Percentiles rank a stretch among this genome's conserved stretches.
Evolutionary conservation across 35 echinoderm and acorn worm species (phyloP).

Genomic region (Anneissia japonica): DNA sequence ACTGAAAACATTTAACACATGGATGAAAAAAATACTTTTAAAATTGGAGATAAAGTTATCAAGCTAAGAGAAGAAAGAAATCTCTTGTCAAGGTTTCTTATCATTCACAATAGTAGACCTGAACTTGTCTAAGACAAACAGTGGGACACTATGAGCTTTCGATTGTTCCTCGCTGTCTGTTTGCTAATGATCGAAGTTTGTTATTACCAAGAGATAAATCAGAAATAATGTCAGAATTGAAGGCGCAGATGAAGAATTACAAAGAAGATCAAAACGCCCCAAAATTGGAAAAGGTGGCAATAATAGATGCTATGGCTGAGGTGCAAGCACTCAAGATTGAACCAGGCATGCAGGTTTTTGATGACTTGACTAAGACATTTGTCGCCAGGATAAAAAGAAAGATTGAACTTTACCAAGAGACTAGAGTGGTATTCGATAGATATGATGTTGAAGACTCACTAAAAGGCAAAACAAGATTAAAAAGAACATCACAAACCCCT

Average conservation of each 20-base stretch:
- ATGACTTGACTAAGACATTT: constrained; percentile 24
- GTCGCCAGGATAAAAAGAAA: constrained; percentile 12
- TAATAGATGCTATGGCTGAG: background rate
- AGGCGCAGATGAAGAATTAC: constrained; percentile 11
- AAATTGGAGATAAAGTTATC: background rate
- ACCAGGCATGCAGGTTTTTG: constrained; percentile 15
- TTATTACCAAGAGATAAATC: constrained; percentile 26
- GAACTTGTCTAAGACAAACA: constrained; percentile 22
- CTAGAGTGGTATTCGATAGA: background rate
- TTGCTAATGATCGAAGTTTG: constrained; percentile 3
- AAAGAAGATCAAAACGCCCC: background rate
- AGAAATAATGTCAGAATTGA: constrained; percentile 16
- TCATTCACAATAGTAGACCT: constrained; percentile 10
- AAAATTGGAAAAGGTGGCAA: background rate
- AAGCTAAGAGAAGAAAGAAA: constrained; percentile 29
- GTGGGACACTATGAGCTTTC: constrained; percentile 18
- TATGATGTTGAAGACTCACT: constrained; percentile 19
- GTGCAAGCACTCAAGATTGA: background rate
- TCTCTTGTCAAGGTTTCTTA: constrained; percentile 15
- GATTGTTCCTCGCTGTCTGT: background rate
- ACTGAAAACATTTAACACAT: constrained; percentile 4
- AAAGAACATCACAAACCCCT: background rate
- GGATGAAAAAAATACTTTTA: constrained; percentile 15
- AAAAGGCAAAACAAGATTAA: constrained; percentile 26
- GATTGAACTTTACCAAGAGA: background rate